Percentiles rank a stretch among this genome's conserved stretches.
phyloP scores from a whole-genome alignment of 2,888 invertebrate species.

The Tortrix viridana region DNA sequence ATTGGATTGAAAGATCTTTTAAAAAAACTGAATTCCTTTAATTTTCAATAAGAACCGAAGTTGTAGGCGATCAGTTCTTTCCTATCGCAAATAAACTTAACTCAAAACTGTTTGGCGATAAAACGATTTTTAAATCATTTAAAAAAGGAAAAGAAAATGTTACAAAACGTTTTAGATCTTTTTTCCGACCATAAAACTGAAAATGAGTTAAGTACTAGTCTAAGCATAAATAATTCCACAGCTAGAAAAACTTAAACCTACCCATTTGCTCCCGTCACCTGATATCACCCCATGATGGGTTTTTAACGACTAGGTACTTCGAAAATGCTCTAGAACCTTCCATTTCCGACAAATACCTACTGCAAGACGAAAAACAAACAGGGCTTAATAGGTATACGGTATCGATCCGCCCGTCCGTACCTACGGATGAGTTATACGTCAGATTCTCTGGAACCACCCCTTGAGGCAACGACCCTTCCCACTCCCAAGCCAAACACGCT shows the following conservation, averaged over 20 bases:
- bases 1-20: too few species aligned
- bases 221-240: too few species aligned
- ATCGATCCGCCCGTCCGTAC: conserved; percentile 72
- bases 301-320: not conserved
- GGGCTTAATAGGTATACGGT: conserved; percentile 63
- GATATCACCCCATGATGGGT: not conserved
- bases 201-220: too few species aligned
- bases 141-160: too few species aligned
- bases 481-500: conserved; percentile 47
- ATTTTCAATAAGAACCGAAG: too few species aligned
- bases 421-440: conserved; percentile 78
- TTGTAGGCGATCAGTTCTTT: too few species aligned
- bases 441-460: conserved; percentile 58
- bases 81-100: too few species aligned
- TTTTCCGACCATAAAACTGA: too few species aligned
- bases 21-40: too few species aligned
- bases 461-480: conserved; percentile 61
- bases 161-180: too few species aligned
- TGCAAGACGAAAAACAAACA: conserved; percentile 63
- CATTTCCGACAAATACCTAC: conserved; percentile 13
- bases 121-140: too few species aligned
- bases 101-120: too few species aligned
- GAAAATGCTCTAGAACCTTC: not conserved
- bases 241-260: not conserved
- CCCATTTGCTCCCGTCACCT: not conserved